Base-by-base conservation (phyloP, 2,797 vertebrate genomes). In the Clangula hyemalis region DNA sequence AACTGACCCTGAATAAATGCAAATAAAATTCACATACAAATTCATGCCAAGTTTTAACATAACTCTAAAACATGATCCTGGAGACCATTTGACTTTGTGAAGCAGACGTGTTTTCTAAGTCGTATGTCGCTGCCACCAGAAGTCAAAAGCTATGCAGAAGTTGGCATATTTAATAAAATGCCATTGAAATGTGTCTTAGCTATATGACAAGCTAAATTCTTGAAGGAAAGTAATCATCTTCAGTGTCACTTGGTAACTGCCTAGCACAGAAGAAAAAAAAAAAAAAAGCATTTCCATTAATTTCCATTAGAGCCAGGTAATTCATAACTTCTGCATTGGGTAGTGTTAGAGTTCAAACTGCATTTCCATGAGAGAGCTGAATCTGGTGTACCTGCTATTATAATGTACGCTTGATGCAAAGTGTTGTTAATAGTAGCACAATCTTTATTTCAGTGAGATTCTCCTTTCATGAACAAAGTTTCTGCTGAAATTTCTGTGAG, bases 401-500 rank as follows among this genome's bases (percentile, higher is more conserved):
- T 54, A 72, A 61, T 72, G 64, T 75, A 51, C 70, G 45, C 28
- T 56, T 56, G 34, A 58, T 74, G 79, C 39, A 57, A 74, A 90
- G 43, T 56, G 77, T 75, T 72, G 62, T 0, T 62, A 62, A 7
- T 14, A 80, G 36, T n/a, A 85, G 25, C 32, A 36, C 14, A 69
- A 30, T 74, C 38, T 85, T 72, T 19, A 41, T 20, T 70, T 90
- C 70, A 72, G 47, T 0, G 0, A 90, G n/a, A 93, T 62, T 78
- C 76, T 92, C 21, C 85, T 84, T 93, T 92, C 17, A 53, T 30
- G 47, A 87, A 58, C 24, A 77, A 95, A 91, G 20, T 74, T 62
- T 24, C n/a, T 66, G 22, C n/a, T 78, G 70, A 77, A 76, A 78
- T 85, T 74, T 39, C 68, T 56, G 14, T 54, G 25, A 91, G 62